A percentile compares a stretch with the other conserved stretches of the same genome.
Evolutionary conservation across 2,113 vertebrate genomes (phyloP).

Genomic region (Eolophus roseicapilla): DNA sequence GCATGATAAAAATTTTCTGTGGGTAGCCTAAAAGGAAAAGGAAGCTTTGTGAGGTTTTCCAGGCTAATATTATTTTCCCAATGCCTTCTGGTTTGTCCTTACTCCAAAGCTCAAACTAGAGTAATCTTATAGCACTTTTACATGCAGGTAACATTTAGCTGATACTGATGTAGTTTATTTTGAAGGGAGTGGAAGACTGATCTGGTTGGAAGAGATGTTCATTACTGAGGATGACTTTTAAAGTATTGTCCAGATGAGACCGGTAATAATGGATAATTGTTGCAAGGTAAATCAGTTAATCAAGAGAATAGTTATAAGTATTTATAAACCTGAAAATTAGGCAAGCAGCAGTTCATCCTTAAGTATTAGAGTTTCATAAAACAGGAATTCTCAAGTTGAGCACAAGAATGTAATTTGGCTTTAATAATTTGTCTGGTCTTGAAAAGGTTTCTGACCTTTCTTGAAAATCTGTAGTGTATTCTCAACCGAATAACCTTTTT

Average conservation of each 20-base stretch:
- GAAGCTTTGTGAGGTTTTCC: neutral
- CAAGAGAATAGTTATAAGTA: neutral
- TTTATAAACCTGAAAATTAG: neutral
- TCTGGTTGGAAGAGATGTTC: neutral
- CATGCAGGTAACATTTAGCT: neutral
- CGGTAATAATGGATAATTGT: neutral
- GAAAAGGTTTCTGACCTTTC: neutral
- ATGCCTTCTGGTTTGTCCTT: neutral
- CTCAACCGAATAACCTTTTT: neutral
- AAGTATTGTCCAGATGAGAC: neutral
- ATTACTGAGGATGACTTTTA: neutral
- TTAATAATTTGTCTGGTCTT: neutral
- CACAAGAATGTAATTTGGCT: neutral
- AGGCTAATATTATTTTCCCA: neutral
- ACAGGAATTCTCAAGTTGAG: neutral
- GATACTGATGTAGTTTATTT: neutral
- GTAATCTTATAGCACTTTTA: neutral
- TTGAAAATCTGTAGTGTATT: neutral
- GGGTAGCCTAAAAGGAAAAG: neutral
- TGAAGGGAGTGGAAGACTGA: neutral
- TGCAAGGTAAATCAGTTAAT: neutral
- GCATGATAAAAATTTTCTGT: neutral
- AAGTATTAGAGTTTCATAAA: neutral
- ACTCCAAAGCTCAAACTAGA: neutral
- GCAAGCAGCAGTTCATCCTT: neutral